A percentile compares a stretch with the other conserved stretches of the same genome.
phyloP scores from a whole-genome alignment of 2,797 vertebrate genomes.

The Lagodon rhomboides region DNA sequence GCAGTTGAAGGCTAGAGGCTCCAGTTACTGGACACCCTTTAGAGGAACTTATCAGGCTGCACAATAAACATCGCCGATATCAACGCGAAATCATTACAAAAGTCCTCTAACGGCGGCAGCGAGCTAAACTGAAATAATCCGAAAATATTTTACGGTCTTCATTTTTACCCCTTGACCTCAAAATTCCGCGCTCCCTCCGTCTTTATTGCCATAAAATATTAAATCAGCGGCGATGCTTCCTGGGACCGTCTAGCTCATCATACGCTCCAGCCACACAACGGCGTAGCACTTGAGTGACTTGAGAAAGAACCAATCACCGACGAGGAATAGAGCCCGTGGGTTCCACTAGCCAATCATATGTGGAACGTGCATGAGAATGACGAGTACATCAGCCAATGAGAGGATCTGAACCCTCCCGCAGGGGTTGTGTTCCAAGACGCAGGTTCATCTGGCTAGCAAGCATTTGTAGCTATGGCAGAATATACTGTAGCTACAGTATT shows the following conservation, averaged over 20 bases:
- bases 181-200: constrained; percentile 1
- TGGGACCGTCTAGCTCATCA: constrained; percentile 66
- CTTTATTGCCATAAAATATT: constrained; percentile 59
- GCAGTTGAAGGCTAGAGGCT: constrained; percentile 51
- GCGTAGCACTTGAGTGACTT: constrained; percentile 52
- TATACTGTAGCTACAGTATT: not conserved
- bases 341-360: constrained; percentile 56
- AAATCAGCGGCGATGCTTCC: constrained; percentile 71
- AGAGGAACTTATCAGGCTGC: constrained; percentile 43
- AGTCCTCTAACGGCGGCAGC: not conserved
- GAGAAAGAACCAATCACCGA: constrained; percentile 56
- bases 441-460: constrained; percentile 58
- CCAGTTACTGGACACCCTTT: constrained; percentile 51
- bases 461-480: constrained; percentile 24
- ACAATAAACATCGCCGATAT: constrained; percentile 68
- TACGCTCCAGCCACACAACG: constrained; percentile 62
- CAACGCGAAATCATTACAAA: constrained; percentile 46
- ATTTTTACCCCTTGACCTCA: constrained; percentile 22
- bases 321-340: not conserved
- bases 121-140: not conserved
- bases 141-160: constrained; percentile 22
- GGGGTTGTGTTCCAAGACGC: constrained; percentile 34
- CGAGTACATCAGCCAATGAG: constrained; percentile 48
- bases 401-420: not conserved
- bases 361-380: not conserved